Conservation (phyloP, 2,888 invertebrate species). For the Drosophila aldrichi region DNA sequence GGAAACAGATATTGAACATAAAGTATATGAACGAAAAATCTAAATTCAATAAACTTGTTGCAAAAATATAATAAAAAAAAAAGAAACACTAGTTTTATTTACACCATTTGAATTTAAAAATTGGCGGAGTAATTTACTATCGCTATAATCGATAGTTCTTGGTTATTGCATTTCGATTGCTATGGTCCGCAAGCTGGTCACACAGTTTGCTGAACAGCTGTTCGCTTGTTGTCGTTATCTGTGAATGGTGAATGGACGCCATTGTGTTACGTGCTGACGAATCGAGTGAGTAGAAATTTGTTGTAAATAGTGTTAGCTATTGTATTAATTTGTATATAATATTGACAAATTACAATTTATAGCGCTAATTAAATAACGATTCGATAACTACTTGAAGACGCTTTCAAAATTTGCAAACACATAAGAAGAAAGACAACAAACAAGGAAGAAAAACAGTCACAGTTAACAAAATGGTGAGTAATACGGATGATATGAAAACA, state of each 20-base stretch:
- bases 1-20: conserved; percentile 64
- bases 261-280: conserved; percentile 66
- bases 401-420: background rate
- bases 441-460: conserved; percentile 37
- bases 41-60: conserved; percentile 84
- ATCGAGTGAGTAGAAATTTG: conserved; percentile 56
- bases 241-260: conserved; percentile 53
- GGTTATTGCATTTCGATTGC: background rate
- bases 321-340: conserved; percentile 12
- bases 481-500: conserved; percentile 52
- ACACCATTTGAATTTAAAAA: background rate
- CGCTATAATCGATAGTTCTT: conserved; percentile 20
- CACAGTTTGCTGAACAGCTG: conserved; percentile 42
- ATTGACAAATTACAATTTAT: conserved; percentile 1
- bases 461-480: conserved; percentile 73
- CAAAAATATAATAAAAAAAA: conserved; percentile 70
- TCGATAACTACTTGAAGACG: conserved; percentile 1
- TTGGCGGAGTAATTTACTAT: background rate
- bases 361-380: conserved; percentile 28
- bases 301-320: conserved; percentile 35
- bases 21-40: conserved; percentile 74
- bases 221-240: conserved; percentile 23
- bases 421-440: conserved; percentile 12
- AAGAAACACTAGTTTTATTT: conserved; percentile 27
- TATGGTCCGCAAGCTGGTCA: conserved; percentile 13